These are phyloP conservation scores for Meles meles DNA, from an alignment of 2,113 vertebrate species.

Conservation along the genomic window DNA sequence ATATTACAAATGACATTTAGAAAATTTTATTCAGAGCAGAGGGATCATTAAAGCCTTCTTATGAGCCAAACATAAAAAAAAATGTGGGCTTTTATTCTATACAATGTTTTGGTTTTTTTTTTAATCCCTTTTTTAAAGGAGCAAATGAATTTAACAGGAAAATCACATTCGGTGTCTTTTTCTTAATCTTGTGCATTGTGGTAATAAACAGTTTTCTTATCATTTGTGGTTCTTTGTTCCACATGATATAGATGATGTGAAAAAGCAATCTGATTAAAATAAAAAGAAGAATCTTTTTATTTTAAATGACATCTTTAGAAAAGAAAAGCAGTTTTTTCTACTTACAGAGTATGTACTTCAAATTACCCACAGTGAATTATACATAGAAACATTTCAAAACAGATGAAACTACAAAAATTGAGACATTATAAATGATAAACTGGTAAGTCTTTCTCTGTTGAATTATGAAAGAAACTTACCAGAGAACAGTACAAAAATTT, in stretches of 20 bases:
- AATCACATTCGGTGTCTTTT: not conserved
- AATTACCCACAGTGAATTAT: constrained; percentile 34
- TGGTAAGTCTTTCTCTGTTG: constrained; percentile 24
- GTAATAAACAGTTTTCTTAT: not conserved
- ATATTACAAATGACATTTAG: not conserved
- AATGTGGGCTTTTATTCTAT: not conserved
- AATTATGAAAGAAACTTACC: constrained; percentile 47
- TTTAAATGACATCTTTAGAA: not conserved
- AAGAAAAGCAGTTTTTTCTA: not conserved
- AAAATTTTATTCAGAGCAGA: not conserved
- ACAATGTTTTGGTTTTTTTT: not conserved
- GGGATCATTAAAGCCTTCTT: not conserved
- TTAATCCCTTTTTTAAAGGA: not conserved
- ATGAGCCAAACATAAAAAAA: not conserved
- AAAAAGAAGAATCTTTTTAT: not conserved
- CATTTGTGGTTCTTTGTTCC: constrained; percentile 7
- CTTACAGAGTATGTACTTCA: not conserved
- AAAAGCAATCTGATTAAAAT: constrained; percentile 42
- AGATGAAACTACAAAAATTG: constrained; percentile 49
- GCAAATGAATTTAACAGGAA: not conserved
- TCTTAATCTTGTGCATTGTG: not conserved
- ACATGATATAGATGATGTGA: not conserved
- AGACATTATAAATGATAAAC: constrained; percentile 56
- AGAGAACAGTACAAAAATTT: constrained; percentile 25
- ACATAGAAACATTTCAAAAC: constrained; percentile 43